Evolutionary conservation across 2,888 invertebrate species (phyloP).

Genomic region (Diaprepes abbreviatus): DNA sequence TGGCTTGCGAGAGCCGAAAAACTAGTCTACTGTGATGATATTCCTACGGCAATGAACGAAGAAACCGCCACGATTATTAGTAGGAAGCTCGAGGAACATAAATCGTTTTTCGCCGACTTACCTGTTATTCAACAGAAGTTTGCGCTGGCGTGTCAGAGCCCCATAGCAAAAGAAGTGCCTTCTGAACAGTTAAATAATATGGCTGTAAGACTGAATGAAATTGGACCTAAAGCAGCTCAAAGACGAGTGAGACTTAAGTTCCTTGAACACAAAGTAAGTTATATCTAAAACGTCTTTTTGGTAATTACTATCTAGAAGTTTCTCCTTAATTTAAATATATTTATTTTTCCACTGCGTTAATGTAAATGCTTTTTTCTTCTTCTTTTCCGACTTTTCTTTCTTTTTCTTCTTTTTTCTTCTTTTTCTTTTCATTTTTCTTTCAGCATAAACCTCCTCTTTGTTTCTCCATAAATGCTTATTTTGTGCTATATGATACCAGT

Average conservation of each 20-base stretch:
- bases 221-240: constrained; percentile 83
- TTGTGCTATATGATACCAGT: too few species aligned
- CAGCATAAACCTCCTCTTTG: too few species aligned
- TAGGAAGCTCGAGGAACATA: constrained; percentile 90
- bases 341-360: too few species aligned
- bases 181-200: constrained; percentile 86
- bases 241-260: constrained; percentile 89
- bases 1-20: constrained; percentile 93
- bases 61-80: constrained; percentile 90
- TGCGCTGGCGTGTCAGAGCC: constrained; percentile 78
- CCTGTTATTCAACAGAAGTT: constrained; percentile 85
- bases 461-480: too few species aligned
- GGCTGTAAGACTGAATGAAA: constrained; percentile 81
- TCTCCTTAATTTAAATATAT: too few species aligned
- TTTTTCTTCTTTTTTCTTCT: too few species aligned
- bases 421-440: too few species aligned
- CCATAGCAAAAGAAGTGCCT: constrained; percentile 79
- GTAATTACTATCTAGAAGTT: too few species aligned
- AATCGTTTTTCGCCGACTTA: constrained; percentile 88
- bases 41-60: constrained; percentile 88
- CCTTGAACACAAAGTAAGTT: constrained; percentile 84
- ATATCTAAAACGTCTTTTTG: too few species aligned
- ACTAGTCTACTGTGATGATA: constrained; percentile 83
- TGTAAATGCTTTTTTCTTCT: too few species aligned
- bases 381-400: too few species aligned